A percentile compares a stretch with the other conserved stretches of the same genome.
These are phyloP conservation scores for Tragelaphus buxtoni DNA, from an alignment of 2,113 vertebrate genomes.

Conservation along the genomic window DNA sequence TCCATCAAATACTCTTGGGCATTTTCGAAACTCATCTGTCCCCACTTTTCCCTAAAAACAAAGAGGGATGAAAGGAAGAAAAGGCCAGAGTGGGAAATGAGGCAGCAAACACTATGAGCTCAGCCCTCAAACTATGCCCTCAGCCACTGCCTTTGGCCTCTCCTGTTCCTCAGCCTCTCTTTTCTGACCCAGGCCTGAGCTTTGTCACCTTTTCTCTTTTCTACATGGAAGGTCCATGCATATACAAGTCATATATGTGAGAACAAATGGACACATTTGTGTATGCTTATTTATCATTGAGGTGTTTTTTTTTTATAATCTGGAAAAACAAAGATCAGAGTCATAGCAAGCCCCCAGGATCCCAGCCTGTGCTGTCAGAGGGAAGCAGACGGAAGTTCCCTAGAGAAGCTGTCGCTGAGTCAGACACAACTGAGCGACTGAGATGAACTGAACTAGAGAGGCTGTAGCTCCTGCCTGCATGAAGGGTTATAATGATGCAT, in stretches of 20 bases:
- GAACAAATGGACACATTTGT: neutral
- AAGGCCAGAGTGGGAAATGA: neutral
- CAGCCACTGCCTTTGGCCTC: neutral
- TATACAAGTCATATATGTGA: neutral
- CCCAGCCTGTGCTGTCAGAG: neutral
- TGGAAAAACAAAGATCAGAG: neutral
- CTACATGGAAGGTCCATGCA: neutral
- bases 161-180: neutral
- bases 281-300: neutral
- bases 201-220: neutral
- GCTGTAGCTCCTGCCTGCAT: neutral
- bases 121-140: neutral
- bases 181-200: neutral
- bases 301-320: neutral
- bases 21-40: neutral
- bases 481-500: constrained; percentile 15
- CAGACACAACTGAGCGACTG: neutral
- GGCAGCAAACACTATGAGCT: neutral
- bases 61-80: neutral
- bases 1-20: neutral
- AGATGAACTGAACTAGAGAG: neutral
- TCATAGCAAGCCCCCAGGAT: neutral
- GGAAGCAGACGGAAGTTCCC: neutral
- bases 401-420: neutral
- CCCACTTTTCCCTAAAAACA: neutral